Percentiles rank a stretch among this genome's conserved stretches.
These are phyloP conservation scores for Miltochrista miniata DNA, from an alignment of 2,888 invertebrate genomes.

Conservation along the genomic window DNA sequence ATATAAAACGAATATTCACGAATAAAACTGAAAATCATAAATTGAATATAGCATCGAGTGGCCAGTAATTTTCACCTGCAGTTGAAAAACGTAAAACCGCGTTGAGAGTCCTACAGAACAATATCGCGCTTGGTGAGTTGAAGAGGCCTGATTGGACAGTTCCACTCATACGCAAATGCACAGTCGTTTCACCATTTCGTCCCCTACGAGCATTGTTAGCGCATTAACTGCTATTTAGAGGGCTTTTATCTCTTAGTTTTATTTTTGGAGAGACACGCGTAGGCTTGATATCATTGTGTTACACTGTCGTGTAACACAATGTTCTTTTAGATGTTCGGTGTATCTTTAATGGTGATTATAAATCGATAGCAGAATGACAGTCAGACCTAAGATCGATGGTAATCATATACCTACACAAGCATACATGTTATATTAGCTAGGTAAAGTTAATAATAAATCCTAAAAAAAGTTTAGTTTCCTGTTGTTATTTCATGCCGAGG, in stretches of 20 bases:
- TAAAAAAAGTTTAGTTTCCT: no score
- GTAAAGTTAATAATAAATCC: no score
- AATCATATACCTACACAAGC: no score
- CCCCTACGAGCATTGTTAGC: conserved; percentile 69
- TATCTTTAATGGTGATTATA: no score
- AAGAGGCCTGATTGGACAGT: conserved; percentile 45
- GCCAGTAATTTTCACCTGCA: conserved; percentile 48
- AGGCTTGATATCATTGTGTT: conserved; percentile 26
- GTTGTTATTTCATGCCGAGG: no score
- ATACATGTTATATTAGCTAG: no score
- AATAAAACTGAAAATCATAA: conserved; percentile 33
- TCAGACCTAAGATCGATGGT: no score
- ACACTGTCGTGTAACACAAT: conserved; percentile 39
- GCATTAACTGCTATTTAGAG: conserved; percentile 76
- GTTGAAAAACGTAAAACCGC: conserved; percentile 36
- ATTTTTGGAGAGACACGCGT: conserved; percentile 66
- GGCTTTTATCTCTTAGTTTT: conserved; percentile 77
- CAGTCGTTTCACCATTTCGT: conserved; percentile 27
- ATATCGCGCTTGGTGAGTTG: conserved; percentile 41
- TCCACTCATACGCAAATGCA: conserved; percentile 41
- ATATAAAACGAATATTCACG: conserved; percentile 34
- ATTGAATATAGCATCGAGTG: conserved; percentile 39
- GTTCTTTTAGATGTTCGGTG: no score
- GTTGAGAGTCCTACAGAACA: conserved; percentile 41
- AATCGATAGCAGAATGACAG: no score